These are phyloP conservation scores for Pristionchus arcanus DNA, from an alignment of 2,888 invertebrate species.

Conservation along the genomic window DNA sequence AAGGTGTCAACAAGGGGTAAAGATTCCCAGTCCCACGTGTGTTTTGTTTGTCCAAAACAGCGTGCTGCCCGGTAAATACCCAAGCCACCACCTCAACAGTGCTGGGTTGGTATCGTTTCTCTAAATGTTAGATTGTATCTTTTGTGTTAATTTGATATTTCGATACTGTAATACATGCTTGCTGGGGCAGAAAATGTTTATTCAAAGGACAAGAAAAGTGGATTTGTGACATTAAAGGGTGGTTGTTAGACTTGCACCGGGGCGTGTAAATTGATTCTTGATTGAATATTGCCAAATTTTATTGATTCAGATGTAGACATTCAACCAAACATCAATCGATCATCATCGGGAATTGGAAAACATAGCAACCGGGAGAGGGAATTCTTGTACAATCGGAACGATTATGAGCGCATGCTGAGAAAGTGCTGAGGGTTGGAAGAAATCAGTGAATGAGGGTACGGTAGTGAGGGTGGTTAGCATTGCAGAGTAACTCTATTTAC, in stretches of 20 bases:
- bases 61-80: not conserved
- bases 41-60: slow-evolving; percentile 10
- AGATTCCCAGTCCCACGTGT: slow-evolving; percentile 6
- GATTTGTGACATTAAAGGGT: not conserved
- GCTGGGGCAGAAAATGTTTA: not conserved
- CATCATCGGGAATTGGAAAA: slow-evolving; percentile 8
- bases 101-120: not conserved
- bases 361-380: slow-evolving; percentile 18
- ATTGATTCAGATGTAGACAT: not conserved
- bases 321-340: not conserved
- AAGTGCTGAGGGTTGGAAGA: slow-evolving; percentile 39
- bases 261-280: not conserved
- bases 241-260: slow-evolving; percentile 30
- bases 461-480: slow-evolving; percentile 17
- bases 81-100: slow-evolving; percentile 11
- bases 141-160: not conserved
- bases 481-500: not conserved
- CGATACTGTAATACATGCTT: slow-evolving; percentile 15
- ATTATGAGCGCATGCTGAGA: slow-evolving; percentile 38
- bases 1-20: slow-evolving; percentile 27
- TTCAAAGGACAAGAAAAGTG: slow-evolving; percentile 8
- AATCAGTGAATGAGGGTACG: slow-evolving; percentile 15
- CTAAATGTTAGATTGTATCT: not conserved
- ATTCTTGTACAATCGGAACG: slow-evolving; percentile 42
- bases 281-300: not conserved